Conservation (phyloP, 2,888 invertebrate species). For the Diadegma fenestrale region DNA sequence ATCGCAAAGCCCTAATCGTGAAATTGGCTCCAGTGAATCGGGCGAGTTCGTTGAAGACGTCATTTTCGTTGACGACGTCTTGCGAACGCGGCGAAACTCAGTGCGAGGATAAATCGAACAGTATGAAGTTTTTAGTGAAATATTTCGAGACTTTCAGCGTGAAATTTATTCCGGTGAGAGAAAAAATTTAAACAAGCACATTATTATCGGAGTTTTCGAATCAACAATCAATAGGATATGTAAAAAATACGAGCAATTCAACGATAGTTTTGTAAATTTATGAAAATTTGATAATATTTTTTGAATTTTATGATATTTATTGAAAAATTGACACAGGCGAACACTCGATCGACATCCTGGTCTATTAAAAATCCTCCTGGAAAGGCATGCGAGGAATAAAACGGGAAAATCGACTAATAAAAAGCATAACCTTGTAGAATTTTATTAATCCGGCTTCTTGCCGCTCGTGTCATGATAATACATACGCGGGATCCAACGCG, state of each 20-base stretch:
- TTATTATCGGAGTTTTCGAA: background rate
- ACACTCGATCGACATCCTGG: background rate
- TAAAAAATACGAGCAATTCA: background rate
- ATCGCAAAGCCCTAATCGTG: slow-evolving; percentile 63
- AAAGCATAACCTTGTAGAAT: background rate
- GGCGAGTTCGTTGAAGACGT: slow-evolving; percentile 59
- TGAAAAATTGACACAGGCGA: background rate
- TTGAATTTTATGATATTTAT: background rate
- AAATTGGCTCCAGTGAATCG: slow-evolving; percentile 64
- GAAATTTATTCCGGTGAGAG: slow-evolving; percentile 81
- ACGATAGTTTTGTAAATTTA: background rate
- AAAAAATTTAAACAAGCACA: background rate
- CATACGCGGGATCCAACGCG: background rate
- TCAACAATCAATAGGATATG: background rate
- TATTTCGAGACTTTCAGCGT: slow-evolving; percentile 81
- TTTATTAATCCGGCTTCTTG: slow-evolving; percentile 28
- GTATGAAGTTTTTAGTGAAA: slow-evolving; percentile 82
- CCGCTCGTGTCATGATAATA: slow-evolving; percentile 12
- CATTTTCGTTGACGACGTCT: slow-evolving; percentile 40
- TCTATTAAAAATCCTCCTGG: background rate
- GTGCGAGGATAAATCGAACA: slow-evolving; percentile 57
- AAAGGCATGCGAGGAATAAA: background rate
- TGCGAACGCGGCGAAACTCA: slow-evolving; percentile 26
- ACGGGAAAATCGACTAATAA: slow-evolving; percentile 5
- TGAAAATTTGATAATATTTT: background rate